A percentile compares a stretch with the other conserved stretches of the same genome.
Conservation (phyloP, 2,888 invertebrate species). For the Hypercompe scribonia region DNA sequence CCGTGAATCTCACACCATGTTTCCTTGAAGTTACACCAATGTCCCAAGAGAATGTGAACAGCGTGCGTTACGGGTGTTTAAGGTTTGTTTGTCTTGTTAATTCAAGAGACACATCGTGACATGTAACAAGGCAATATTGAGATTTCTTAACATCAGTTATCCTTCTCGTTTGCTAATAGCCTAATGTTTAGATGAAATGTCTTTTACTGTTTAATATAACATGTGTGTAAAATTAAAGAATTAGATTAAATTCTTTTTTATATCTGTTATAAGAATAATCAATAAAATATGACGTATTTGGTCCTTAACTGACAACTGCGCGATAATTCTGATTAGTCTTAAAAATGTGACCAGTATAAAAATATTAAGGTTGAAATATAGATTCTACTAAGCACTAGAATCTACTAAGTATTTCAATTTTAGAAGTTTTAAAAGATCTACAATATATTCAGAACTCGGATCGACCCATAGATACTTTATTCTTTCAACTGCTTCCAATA, state of each 20-base stretch:
- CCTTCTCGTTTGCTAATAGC: neutral
- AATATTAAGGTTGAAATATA: neutral
- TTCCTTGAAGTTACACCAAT: slow-evolving; percentile 46
- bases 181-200: neutral
- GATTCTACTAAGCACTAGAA: too few relatives aligned
- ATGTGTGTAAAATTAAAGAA: neutral
- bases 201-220: neutral
- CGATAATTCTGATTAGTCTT: neutral
- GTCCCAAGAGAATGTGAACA: slow-evolving; percentile 33
- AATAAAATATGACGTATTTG: neutral
- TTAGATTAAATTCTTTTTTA: too few relatives aligned
- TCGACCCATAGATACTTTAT: neutral
- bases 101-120: slow-evolving; percentile 33
- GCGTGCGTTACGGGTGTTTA: slow-evolving; percentile 20
- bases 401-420: neutral
- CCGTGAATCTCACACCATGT: slow-evolving; percentile 42
- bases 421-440: neutral
- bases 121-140: slow-evolving; percentile 14
- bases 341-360: neutral
- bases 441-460: neutral
- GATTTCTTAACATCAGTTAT: neutral
- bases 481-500: neutral
- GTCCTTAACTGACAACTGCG: neutral
- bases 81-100: slow-evolving; percentile 27
- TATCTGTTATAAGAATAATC: neutral